phyloP scores from a whole-genome alignment of 2,797 vertebrate species.

The Rousettus madagascariensis region DNA sequence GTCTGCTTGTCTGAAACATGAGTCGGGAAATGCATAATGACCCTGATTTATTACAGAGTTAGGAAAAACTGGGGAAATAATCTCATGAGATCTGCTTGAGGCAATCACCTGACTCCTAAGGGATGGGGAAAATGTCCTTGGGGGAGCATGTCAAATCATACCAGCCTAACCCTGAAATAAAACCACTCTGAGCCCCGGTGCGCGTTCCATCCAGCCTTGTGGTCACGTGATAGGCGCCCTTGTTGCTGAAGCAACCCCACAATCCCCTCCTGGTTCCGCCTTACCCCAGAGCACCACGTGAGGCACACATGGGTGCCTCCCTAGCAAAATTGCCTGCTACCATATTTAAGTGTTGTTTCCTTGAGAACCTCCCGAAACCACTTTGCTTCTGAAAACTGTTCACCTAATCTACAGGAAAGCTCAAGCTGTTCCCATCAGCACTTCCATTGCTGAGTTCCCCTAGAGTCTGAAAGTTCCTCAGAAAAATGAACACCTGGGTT shows the following conservation, averaged over 20 bases:
- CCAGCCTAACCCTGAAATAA: neutral
- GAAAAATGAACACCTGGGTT: neutral
- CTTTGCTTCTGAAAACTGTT: neutral
- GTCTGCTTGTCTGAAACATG: neutral
- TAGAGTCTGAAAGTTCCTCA: neutral
- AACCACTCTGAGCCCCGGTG: neutral
- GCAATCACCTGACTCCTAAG: neutral
- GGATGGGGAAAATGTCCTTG: neutral
- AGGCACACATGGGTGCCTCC: neutral
- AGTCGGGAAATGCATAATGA: neutral
- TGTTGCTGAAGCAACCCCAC: neutral
- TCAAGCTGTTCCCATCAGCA: neutral
- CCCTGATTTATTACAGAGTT: neutral
- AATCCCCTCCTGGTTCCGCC: neutral
- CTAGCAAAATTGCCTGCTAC: neutral
- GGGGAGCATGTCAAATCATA: neutral
- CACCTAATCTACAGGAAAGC: neutral
- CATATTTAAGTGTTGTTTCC: constrained; percentile 5
- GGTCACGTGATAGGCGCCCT: neutral
- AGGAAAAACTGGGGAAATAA: neutral
- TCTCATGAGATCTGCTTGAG: constrained; percentile 2
- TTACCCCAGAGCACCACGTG: neutral
- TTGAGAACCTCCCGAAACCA: neutral
- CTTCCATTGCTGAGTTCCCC: neutral
- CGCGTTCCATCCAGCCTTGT: neutral